Evolutionary conservation across 2,797 vertebrate species (phyloP).

Genomic region (Fistularia tabacaria): DNA sequence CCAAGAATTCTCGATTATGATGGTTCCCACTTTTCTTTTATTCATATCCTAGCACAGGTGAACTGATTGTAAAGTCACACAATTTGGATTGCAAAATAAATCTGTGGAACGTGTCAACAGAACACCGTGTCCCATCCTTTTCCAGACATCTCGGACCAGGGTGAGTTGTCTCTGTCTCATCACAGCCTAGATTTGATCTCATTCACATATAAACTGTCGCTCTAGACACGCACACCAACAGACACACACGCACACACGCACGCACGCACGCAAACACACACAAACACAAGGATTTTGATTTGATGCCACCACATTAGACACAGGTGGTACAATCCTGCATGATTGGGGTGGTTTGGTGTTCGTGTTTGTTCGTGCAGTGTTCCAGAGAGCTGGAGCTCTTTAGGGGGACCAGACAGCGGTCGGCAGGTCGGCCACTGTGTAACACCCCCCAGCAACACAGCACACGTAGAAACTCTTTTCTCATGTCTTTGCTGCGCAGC

Average conservation of each 20-base stretch:
- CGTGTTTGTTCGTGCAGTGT: conserved; percentile 79
- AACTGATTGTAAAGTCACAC: conserved; percentile 53
- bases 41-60: conserved; percentile 18
- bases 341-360: conserved; percentile 79
- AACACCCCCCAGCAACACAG: conserved; percentile 83
- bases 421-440: conserved; percentile 59
- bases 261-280: not conserved
- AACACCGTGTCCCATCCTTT: conserved; percentile 1
- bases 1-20: not conserved
- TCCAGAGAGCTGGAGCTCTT: conserved; percentile 89
- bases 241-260: not conserved
- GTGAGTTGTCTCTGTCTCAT: conserved; percentile 13
- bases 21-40: conserved; percentile 27
- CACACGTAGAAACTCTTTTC: conserved; percentile 85
- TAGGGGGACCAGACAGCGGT: conserved; percentile 80
- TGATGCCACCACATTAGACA: conserved; percentile 69
- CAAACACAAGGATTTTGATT: not conserved
- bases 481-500: conserved; percentile 90
- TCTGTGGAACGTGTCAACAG: not conserved
- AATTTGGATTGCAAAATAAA: not conserved
- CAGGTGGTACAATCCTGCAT: conserved; percentile 86
- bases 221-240: not conserved
- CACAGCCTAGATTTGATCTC: conserved; percentile 11
- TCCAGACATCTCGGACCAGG: conserved; percentile 18
- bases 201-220: not conserved